A percentile compares a stretch with the other conserved stretches of the same genome.
Conservation (phyloP, 1,140 invertebrate species). For the Calliphora vicina region DNA sequence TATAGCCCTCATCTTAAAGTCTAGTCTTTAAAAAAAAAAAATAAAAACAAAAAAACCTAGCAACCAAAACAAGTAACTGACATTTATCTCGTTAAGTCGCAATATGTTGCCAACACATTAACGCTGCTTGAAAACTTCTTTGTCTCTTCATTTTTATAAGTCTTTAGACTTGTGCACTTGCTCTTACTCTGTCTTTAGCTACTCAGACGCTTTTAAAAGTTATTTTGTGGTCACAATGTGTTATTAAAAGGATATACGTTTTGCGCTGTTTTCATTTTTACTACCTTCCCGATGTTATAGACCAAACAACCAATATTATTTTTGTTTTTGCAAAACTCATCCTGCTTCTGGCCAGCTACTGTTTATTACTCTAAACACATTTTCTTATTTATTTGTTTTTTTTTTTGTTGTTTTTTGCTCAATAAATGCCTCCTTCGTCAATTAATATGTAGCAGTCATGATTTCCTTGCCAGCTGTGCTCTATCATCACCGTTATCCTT, state of each 20-base stretch:
- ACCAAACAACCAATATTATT: neutral
- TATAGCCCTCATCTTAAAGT: too few species aligned
- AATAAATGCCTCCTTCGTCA: neutral
- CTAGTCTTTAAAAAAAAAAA: too few species aligned
- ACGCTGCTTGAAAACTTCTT: conserved; percentile 18
- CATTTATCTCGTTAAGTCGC: conserved; percentile 29
- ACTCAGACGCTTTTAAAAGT: neutral
- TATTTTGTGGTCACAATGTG: too few species aligned
- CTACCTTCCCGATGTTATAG: neutral
- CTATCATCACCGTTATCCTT: conserved; percentile 31
- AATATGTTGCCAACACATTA: conserved; percentile 37
- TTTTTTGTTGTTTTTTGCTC: neutral
- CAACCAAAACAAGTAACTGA: too few species aligned
- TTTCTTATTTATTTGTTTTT: conserved; percentile 8
- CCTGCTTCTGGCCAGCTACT: neutral
- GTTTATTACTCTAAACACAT: neutral
- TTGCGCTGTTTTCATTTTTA: neutral
- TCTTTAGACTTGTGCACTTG: neutral
- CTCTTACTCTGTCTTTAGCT: neutral
- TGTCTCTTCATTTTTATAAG: neutral
- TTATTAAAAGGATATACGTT: too few species aligned
- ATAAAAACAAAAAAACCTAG: too few species aligned
- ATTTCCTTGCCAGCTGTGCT: conserved; percentile 19
- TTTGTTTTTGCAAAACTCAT: too few species aligned
- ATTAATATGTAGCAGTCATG: conserved; percentile 7